Evolutionary conservation across 2,797 vertebrate species (phyloP).

Genomic region (Masticophis lateralis): DNA sequence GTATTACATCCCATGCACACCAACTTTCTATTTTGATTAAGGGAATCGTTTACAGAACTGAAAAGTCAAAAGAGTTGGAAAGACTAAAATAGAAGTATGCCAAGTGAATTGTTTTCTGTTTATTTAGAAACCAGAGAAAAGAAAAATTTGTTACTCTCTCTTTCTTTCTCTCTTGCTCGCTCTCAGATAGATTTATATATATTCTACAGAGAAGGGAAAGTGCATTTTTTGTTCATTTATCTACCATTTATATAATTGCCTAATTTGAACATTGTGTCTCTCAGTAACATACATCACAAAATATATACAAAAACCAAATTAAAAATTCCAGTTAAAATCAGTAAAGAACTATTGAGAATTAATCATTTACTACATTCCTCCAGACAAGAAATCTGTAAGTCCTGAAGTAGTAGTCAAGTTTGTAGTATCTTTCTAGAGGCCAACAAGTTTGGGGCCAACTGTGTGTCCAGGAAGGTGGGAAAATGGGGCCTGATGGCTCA

Average conservation of each 20-base stretch:
- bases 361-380: neutral
- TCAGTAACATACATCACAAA: neutral
- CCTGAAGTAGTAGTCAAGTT: neutral
- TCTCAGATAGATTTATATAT: neutral
- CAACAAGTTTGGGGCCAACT: neutral
- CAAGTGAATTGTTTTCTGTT: neutral
- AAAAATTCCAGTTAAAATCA: neutral
- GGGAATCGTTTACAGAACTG: neutral
- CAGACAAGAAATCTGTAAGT: neutral
- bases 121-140: neutral
- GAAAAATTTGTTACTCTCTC: neutral
- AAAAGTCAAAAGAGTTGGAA: neutral
- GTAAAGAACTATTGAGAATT: neutral
- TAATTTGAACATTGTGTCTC: neutral
- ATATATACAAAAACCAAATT: neutral
- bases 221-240: neutral
- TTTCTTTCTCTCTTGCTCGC: too few relatives aligned
- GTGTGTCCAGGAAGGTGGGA: fast-evolving
- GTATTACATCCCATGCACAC: neutral
- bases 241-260: neutral
- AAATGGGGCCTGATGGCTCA: too few relatives aligned
- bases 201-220: neutral
- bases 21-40: neutral
- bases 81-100: neutral
- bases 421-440: neutral